Percentiles rank a stretch among this genome's conserved stretches.
These are phyloP conservation scores for Micronycteris hirsuta DNA, from an alignment of 2,113 vertebrate species.

Conservation along the genomic window DNA sequence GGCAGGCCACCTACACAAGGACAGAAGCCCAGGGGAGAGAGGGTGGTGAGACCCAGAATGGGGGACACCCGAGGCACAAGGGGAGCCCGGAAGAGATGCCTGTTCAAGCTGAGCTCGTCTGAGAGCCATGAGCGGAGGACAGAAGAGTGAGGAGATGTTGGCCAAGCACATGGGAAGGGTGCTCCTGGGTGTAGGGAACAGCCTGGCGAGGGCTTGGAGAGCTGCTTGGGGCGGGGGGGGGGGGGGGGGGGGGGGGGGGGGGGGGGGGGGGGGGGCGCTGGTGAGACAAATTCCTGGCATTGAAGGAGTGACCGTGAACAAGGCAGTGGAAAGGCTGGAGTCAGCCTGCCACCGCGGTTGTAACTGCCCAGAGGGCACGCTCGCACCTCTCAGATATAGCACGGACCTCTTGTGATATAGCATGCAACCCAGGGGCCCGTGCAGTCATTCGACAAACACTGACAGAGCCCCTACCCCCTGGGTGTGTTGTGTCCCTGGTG, in stretches of 20 bases:
- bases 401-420: accelerated
- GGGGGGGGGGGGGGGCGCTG: not conserved
- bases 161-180: accelerated
- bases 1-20: not conserved
- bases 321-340: not conserved
- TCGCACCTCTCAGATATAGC: too few relatives aligned
- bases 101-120: not conserved
- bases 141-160: not conserved
- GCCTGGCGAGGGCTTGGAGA: not conserved
- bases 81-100: not conserved
- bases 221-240: not conserved
- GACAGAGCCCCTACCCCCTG: accelerated
- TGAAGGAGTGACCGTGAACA: not conserved
- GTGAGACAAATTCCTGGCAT: not conserved
- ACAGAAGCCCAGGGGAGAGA: not conserved
- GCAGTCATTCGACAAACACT: not conserved
- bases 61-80: not conserved
- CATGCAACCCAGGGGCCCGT: accelerated
- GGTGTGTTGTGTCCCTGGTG: too few relatives aligned
- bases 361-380: not conserved
- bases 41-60: not conserved
- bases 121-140: not conserved
- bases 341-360: accelerated
- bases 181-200: not conserved
- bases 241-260: too few relatives aligned